These are phyloP conservation scores for Camarhynchus parvulus DNA, from an alignment of 2,113 vertebrate species.

Conservation along the genomic window DNA sequence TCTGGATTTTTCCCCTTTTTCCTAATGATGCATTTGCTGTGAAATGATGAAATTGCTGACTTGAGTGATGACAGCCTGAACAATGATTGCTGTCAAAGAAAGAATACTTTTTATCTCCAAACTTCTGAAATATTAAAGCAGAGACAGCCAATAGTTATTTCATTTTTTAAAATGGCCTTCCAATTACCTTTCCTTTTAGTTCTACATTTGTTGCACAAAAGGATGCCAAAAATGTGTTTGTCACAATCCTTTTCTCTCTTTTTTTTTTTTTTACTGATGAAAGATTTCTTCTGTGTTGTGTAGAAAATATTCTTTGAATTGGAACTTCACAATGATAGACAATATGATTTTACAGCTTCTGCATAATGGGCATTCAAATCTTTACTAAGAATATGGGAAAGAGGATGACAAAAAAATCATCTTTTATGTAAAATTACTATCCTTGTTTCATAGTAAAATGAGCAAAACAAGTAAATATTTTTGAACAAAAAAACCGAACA, in stretches of 20 bases:
- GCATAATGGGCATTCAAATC: neutral
- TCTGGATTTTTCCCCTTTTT: neutral
- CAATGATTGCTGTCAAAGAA: conserved; percentile 46
- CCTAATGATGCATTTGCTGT: neutral
- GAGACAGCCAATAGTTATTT: neutral
- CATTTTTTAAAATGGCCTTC: neutral
- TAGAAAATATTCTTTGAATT: conserved; percentile 4
- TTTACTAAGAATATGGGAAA: neutral
- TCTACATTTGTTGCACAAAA: conserved; percentile 33
- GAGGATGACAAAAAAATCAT: neutral
- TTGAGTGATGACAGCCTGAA: conserved; percentile 21
- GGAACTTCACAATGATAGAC: neutral
- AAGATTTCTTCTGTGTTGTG: neutral
- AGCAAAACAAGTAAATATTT: neutral
- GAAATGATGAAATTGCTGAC: conserved; percentile 49
- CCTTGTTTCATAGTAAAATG: neutral
- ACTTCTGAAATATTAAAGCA: conserved; percentile 57
- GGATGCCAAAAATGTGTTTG: neutral
- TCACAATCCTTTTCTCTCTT: neutral
- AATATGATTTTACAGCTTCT: neutral
- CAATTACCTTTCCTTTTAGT: conserved; percentile 27
- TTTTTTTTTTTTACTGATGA: neutral
- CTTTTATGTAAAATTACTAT: neutral
- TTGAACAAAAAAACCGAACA: neutral
- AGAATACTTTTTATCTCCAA: conserved; percentile 36